Evolutionary conservation across 2,888 invertebrate species (phyloP), one percentile per base, ranked within the genome.

Genomic region (Amphimallon solstitiale): DNA sequence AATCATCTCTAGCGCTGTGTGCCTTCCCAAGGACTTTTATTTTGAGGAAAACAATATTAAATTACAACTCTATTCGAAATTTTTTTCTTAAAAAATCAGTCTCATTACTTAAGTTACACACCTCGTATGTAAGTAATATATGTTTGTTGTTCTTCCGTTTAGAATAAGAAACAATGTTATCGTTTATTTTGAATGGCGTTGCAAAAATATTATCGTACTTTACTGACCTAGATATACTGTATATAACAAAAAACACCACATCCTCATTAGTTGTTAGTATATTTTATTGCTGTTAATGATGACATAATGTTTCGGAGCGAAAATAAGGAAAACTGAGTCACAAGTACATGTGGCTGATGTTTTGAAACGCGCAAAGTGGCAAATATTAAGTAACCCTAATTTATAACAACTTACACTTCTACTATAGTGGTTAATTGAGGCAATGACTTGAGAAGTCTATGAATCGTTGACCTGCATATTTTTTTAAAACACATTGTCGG

Each of bases 311-410:
- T 17, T 43, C 34, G 37, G 17, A 37, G 15, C 21, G 19, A 35
- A 54, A 54, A 54, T 38, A 21, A 40, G 40, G 54, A 40, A 21
- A 21, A 14, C 19, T 54, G 54, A 54, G 6, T 54, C 54, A 54
- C 15, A 15, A 43, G 43, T 14, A 40, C 43, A 29, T 29, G 5
- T 29, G 14, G 1, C 12, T 43, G 21, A 48, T 48, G 23, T 48
- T 23, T 21, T 12, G 48, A 48, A 51, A 15, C n/a, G 21, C 40
- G 40, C 6, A 29, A 21, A 38, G 38, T 19, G 54, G 40, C 54
- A 38, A 54, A 54, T 40, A 54, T 54, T 38, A 54, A 54, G 12
- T 54, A 38, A 54, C 38, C 54, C 54, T 40, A 54, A 54, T 54
- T 54, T 54, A 21, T 38, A 40, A 38, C 40, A 54, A 40, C 54